phyloP scores from a whole-genome alignment of 2,888 invertebrate species.

The Perizoma flavofasciatum region DNA sequence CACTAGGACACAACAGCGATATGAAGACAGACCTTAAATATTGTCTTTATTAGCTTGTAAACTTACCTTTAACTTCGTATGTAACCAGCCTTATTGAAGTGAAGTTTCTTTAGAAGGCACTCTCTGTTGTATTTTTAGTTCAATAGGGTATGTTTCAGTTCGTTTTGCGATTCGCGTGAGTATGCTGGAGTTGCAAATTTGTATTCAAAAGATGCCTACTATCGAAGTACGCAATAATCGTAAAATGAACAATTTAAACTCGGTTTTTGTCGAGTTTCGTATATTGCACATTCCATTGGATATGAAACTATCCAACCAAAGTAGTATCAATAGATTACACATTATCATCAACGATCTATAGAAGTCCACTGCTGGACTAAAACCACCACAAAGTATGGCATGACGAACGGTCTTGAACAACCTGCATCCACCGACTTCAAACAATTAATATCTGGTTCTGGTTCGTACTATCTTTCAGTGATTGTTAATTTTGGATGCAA shows the following conservation, averaged over 20 bases:
- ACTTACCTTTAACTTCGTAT: slow-evolving; percentile 53
- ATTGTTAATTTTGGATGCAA: too few species aligned
- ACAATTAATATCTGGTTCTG: too few species aligned
- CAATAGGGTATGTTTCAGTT: slow-evolving; percentile 15
- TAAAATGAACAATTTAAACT: slow-evolving; percentile 77
- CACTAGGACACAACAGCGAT: slow-evolving; percentile 35
- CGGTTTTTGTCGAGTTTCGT: slow-evolving; percentile 70
- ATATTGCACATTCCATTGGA: slow-evolving; percentile 55
- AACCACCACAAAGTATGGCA: too few species aligned
- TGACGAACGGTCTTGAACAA: too few species aligned
- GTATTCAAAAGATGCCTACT: slow-evolving; percentile 76
- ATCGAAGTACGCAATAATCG: slow-evolving; percentile 72
- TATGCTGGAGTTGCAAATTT: slow-evolving; percentile 64
- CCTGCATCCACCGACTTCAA: too few species aligned
- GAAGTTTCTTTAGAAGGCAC: slow-evolving; percentile 26
- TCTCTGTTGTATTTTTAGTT: slow-evolving; percentile 19
- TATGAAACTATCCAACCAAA: slow-evolving; percentile 48
- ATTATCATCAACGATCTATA: neutral
- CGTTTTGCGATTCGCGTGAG: slow-evolving; percentile 58
- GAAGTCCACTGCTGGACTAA: too few species aligned
- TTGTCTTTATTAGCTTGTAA: slow-evolving; percentile 59
- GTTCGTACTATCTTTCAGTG: too few species aligned
- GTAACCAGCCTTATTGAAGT: slow-evolving; percentile 43
- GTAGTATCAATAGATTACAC: slow-evolving; percentile 16
- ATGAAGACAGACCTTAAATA: slow-evolving; percentile 56